Percentiles rank a stretch among this genome's conserved stretches.
phyloP scores from a whole-genome alignment of 1,140 invertebrate genomes.

The Diorhabda carinulata region DNA sequence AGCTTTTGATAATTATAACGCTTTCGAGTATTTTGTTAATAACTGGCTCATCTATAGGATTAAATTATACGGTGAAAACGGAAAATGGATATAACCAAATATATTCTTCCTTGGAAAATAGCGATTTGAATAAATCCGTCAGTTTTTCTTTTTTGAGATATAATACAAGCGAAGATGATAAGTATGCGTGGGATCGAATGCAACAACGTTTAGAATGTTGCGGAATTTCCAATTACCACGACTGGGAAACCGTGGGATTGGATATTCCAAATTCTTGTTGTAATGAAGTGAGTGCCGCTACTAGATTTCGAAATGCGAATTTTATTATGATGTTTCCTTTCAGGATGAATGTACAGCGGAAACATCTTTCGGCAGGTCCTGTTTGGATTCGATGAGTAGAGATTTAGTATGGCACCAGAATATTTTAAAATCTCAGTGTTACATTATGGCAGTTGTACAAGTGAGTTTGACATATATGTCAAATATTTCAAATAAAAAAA shows the following conservation, averaged over 20 bases:
- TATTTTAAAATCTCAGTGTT: conserved; percentile 9
- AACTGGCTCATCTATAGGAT: conserved; percentile 4
- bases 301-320: neutral
- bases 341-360: conserved; percentile 7
- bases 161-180: neutral
- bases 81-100: neutral
- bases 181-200: conserved; percentile 1
- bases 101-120: neutral
- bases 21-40: neutral
- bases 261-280: conserved; percentile 9
- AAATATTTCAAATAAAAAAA: too few species aligned
- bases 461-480: neutral
- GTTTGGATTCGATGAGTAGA: conserved; percentile 14
- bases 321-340: neutral
- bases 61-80: neutral
- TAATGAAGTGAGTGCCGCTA: neutral
- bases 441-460: conserved; percentile 8
- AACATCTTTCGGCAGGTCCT: neutral
- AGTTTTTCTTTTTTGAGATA: neutral
- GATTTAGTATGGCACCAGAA: conserved; percentile 7
- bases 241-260: neutral
- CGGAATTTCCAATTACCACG: conserved; percentile 1
- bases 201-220: conserved; percentile 9
- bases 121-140: neutral
- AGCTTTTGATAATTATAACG: neutral